A percentile compares a stretch with the other conserved stretches of the same genome.
Conservation (phyloP, 2,797 vertebrate genomes). For the Scyliorhinus canicula region DNA sequence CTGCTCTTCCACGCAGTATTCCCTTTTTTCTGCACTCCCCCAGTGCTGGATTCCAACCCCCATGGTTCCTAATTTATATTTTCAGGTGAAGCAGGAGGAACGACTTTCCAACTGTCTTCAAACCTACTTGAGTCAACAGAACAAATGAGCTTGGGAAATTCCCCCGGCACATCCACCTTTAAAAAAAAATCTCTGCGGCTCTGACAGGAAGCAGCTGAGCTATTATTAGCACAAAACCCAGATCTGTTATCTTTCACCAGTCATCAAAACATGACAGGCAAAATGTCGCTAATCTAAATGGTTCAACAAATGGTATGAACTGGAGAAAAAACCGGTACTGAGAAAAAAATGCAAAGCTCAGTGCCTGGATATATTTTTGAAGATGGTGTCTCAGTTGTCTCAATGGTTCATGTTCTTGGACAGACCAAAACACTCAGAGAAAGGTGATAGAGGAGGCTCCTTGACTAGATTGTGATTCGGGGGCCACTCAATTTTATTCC, state of each 20-base stretch:
- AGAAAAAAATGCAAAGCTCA: background rate
- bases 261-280: background rate
- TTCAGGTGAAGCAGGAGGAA: background rate
- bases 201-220: background rate
- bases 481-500: background rate
- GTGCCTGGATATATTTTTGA: background rate
- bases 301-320: background rate
- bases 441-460: background rate
- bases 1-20: too few relatives aligned
- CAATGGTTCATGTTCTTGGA: background rate
- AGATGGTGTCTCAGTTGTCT: background rate
- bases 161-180: background rate
- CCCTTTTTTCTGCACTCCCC: too few relatives aligned
- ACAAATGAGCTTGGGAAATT: conserved; percentile 15
- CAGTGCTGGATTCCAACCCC: too few relatives aligned
- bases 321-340: background rate
- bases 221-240: conserved; percentile 7
- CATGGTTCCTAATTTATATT: background rate
- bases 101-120: background rate
- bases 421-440: background rate
- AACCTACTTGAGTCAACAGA: background rate
- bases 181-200: background rate
- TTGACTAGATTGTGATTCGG: background rate
- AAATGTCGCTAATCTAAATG: background rate
- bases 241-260: background rate